Conservation (phyloP, 2,888 invertebrate genomes). For the Macaria liturata region DNA sequence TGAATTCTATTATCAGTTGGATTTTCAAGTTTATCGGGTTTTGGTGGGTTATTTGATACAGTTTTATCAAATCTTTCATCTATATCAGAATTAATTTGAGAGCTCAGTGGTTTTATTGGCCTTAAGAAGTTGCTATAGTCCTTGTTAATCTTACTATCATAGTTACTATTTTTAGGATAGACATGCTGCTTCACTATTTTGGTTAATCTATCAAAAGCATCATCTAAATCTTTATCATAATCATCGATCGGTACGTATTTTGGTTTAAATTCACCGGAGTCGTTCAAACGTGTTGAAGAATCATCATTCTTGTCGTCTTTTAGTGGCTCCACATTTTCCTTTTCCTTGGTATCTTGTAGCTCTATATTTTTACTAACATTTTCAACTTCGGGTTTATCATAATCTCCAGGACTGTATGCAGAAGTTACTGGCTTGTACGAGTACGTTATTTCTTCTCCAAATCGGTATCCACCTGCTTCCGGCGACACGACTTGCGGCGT, state of each 20-base stretch:
- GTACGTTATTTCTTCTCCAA: constrained; percentile 55
- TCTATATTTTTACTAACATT: constrained; percentile 12
- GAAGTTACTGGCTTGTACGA: constrained; percentile 35
- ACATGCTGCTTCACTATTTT: constrained; percentile 53
- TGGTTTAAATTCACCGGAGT: constrained; percentile 8
- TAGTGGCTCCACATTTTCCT: constrained; percentile 3
- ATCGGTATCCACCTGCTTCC: constrained; percentile 55
- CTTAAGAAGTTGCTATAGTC: constrained; percentile 43
- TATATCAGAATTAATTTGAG: constrained; percentile 3
- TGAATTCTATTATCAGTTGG: constrained; percentile 2
- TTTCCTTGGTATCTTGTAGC: constrained; percentile 3
- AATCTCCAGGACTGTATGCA: constrained; percentile 22
- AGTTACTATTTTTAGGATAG: constrained; percentile 47
- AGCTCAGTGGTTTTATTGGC: constrained; percentile 30
- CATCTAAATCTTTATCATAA: constrained; percentile 39
- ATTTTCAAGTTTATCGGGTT: background rate
- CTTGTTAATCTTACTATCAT: constrained; percentile 43
- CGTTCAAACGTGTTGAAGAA: constrained; percentile 8
- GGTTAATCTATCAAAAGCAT: constrained; percentile 50
- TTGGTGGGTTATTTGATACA: background rate
- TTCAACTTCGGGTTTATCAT: constrained; percentile 20
- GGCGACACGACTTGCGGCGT: constrained; percentile 64
- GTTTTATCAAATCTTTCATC: constrained; percentile 13
- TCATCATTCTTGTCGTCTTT: constrained; percentile 5
- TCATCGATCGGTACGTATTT: constrained; percentile 17